Base-by-base conservation (phyloP, 2,797 vertebrate species). In the Cyprinella venusta region DNA sequence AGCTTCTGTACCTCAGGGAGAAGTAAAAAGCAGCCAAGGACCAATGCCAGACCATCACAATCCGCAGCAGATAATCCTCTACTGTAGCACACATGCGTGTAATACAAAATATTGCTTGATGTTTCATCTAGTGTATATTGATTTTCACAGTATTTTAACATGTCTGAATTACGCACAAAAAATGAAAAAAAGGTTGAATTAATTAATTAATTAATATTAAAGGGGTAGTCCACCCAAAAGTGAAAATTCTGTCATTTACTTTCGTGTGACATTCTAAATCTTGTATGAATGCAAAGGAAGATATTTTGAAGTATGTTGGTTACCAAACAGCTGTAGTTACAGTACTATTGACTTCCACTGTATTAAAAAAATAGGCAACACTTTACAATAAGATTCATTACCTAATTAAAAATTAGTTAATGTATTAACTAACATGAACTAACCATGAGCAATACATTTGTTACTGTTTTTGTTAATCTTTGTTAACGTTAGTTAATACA, bases 1-100 rank as follows among this genome's bases (percentile, higher is more conserved):
- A 71, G 81, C 78, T 74, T 88, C 76, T 78, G 36, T 48, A 69
- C 59, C 70, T 26, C 70, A 69, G 59, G 52, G 76, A 81, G 16
- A 7, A 81, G 21, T 48, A 19, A 70, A 70, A 56, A 63, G 4
- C 38, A 80, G 52, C 12, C 24, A 38, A 48, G 80, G 15, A 42
- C n/a, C 71, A 67, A 45, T 59, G 64, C n/a, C 64, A 79, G 5
- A 8, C 61, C 24, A 67, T 75, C 61, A 74, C 33, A 76, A 67
- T 6, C 10, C 80, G n/a, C 4, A 74, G 26, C n/a, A 70, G n/a
- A 26, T 74, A 61, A 64, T 81, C 56, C 42, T 52, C 8, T 30
- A 42, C 30, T 54, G 19, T 64, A 50, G 6, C 42, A 81, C 36
- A 59, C 9, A 64, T 63, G 40, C 24, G 16, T 68, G 42, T 56